Base-by-base conservation (phyloP, 2,797 vertebrate species). In the Gallinago stenura region DNA sequence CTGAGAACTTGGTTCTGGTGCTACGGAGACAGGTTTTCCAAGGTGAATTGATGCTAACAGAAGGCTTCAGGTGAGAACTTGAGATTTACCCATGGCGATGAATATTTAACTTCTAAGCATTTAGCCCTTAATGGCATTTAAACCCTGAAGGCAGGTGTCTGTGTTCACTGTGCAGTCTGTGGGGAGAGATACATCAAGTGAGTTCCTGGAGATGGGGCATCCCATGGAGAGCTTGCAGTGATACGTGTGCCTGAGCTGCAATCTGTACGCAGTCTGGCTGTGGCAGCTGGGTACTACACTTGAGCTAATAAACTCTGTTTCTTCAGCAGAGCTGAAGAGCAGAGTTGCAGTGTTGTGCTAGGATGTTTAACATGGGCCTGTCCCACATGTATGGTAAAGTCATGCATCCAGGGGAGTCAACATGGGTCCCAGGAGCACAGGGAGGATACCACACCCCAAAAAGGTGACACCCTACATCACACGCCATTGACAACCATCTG, bases 231-330 rank as follows among this genome's bases (percentile, higher is more conserved):
- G 12, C 39, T 71, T 2, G 0, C 28, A 76, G 76, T 39, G 24
- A 15, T 6, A 26, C 1, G 1, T 5, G 2, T 2, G 1, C 43
- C 48, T 0, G 3, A 84, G 39, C 26, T 60, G 30, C 0, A 2
- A n/a, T 21, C 37, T 35, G 9, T 39, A 19, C 1, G 0, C 14
- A n/a, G 76, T 5, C 26, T 31, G 48, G 60, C 16, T 61, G 18
- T 33, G 50, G 18, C 6, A 56, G 14, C 26, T 48, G 64, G 9
- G n/a, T 58, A 12, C 26, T 22, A 8, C 10, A 11, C 16, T 30
- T 22, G 28, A 50, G 33, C 18, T 83, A 25, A 89, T 12, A 80
- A 91, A 50, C 7, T 2, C 16, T 33, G 18, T 48, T 68, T 72
- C 50, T 64, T 48, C 58, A 79, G 18, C 45, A 64, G 26, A 84